Conservation (phyloP, 2,797 vertebrate species). For the Dendrocincla tyrannina region DNA sequence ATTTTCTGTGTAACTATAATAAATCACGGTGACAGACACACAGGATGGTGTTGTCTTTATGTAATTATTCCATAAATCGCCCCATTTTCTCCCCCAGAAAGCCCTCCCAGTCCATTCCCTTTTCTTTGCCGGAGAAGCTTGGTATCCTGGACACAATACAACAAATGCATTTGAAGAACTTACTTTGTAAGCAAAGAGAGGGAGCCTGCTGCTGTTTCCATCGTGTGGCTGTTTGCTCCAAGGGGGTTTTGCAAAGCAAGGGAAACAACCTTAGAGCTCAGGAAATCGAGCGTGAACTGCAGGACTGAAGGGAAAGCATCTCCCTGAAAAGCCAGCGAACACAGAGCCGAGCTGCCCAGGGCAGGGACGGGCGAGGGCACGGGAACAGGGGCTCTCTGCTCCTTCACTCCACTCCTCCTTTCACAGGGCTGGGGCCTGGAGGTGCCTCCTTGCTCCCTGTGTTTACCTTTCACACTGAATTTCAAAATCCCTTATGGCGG, state of each 20-base stretch:
- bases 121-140: background rate
- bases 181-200: background rate
- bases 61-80: slow-evolving; percentile 38
- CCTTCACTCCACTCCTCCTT: rapidly evolving
- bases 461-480: background rate
- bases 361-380: rapidly evolving
- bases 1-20: slow-evolving; percentile 21
- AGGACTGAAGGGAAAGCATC: background rate
- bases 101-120: background rate
- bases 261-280: slow-evolving; percentile 17
- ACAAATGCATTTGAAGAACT: background rate
- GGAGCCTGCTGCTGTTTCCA: background rate
- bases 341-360: background rate
- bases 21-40: background rate
- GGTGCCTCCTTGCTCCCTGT: background rate
- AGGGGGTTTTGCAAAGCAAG: background rate
- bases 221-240: background rate
- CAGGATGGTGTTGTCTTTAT: background rate
- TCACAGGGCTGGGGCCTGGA: background rate
- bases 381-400: background rate
- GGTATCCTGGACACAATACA: background rate
- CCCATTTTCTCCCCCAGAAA: background rate
- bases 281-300: slow-evolving; percentile 27
- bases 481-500: rapidly evolving
- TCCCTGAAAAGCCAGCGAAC: background rate